Evolutionary conservation across 2,888 invertebrate genomes (phyloP), one percentile per base, ranked within the genome.

Genomic region (Dromius quadrimaculatus): DNA sequence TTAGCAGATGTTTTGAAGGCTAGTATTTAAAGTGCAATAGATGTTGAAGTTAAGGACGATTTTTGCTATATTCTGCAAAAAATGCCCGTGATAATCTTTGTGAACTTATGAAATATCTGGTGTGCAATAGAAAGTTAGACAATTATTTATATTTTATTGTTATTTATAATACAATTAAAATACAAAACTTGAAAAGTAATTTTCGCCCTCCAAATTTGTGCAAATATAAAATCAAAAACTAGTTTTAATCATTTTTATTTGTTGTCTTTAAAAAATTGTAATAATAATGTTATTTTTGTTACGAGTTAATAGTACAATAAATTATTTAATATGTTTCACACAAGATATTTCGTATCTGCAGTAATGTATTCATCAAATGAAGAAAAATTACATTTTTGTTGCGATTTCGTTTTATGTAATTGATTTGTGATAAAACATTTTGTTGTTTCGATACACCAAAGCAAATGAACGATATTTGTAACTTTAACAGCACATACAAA

Each of bases 371-470:
- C 50, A 54, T 54, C 9, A 54, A 23, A 54, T 54, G 50, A 54
- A 54, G n/a, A 20, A 36, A 59, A 59, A 36, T 32, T 36, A 17
- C 36, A 20, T 36, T 47, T 47, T 47, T 47, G 9, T 38, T 38
- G 38, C 23, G 43, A 62, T 62, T 22, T 62, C 22, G 23, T 43
- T 62, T 62, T 41, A 43, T 41, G 43, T 28, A 38, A 41, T 43
- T 23, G 20, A 13, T 62, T 38, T 62, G 41, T 62, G 23, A 38
- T 62, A 28, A 43, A 22, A 15, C 28, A 62, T 59, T 59, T 57
- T 15, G 20, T 59, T 59, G 59, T 66, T 57, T 47, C 19, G 32
- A 54, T 57, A 66, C 54, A 57, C 66, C 66, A 66, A 66, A 66
- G 66, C 66, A 57, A 66, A 66, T 32, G 34, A 57, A 57, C 45